Evolutionary conservation across 2,888 invertebrate genomes (phyloP), one percentile per base, ranked within the genome.

Genomic region (Sinodicranocentrus sp.): DNA sequence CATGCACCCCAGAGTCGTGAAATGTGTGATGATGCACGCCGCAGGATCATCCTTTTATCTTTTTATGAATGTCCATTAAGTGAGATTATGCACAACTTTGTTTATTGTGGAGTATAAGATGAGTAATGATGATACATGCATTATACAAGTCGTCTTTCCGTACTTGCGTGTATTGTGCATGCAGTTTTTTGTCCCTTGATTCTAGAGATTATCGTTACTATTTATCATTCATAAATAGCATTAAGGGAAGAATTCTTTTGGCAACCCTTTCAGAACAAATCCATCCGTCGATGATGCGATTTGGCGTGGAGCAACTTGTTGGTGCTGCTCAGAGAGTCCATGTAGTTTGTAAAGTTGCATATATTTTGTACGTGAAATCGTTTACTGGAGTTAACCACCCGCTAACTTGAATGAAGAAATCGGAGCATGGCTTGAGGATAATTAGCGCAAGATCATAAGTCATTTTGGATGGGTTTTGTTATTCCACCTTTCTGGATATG

Each of bases 251-350:
- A 57, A 25, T 26, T 33, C 76, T 33, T 43, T 44, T 61, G 28
- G 23, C 67, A 76, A 57, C 76, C 67, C 67, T 76, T 67, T 76
- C 67, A 76, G 67, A 76, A 21, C 39, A 44, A 54, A 23, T 76
- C 17, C 67, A 43, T 67, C 54, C 76, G 44, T 76, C 67, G 63
- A 39, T 61, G 61, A 25, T 39, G 43, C 33, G 70, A 72, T 57
- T 23, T 23, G 61, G 33, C 33, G 33, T 33, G n/a, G n/a, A n/a
- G n/a, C n/a, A n/a, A n/a, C n/a, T n/a, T n/a, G n/a, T n/a, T n/a
- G n/a, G n/a, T n/a, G n/a, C n/a, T n/a, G n/a, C n/a, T n/a, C n/a
- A n/a, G n/a, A n/a, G n/a, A n/a, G n/a, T n/a, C n/a, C n/a, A n/a
- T n/a, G n/a, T n/a, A n/a, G n/a, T n/a, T n/a, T n/a, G n/a, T n/a